Percentiles rank a stretch among this genome's conserved stretches.
phyloP scores from a whole-genome alignment of 1,140 invertebrate species.

The Cheumatopsyche charites region DNA sequence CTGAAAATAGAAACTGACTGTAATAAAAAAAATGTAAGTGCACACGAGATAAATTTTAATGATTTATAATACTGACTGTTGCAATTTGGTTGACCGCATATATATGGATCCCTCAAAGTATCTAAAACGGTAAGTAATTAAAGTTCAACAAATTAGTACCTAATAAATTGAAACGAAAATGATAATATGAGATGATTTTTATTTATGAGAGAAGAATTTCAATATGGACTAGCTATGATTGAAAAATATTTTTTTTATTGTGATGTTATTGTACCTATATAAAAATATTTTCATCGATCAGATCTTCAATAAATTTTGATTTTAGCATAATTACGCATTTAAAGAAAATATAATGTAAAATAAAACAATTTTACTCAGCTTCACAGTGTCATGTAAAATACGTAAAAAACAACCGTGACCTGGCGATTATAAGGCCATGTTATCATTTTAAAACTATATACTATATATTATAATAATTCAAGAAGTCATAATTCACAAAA shows the following conservation, averaged over 20 bases:
- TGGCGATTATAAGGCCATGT: slow-evolving; percentile 25
- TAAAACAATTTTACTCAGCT: background rate
- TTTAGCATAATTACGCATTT: too few relatives aligned
- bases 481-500: background rate
- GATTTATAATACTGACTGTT: slow-evolving; percentile 49
- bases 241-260: too few relatives aligned
- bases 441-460: background rate
- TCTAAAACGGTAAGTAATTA: slow-evolving; percentile 60
- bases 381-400: background rate
- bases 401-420: slow-evolving; percentile 26
- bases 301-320: too few relatives aligned
- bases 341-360: too few relatives aligned
- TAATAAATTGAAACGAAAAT: too few relatives aligned
- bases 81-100: slow-evolving; percentile 69
- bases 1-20: slow-evolving; percentile 52
- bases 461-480: background rate
- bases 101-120: slow-evolving; percentile 68
- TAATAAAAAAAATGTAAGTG: slow-evolving; percentile 13
- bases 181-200: background rate
- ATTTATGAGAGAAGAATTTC: too few relatives aligned
- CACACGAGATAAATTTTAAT: slow-evolving; percentile 40
- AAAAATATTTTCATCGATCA: too few relatives aligned
- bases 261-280: too few relatives aligned
- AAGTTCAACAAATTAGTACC: too few relatives aligned
- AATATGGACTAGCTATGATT: too few relatives aligned